These are phyloP conservation scores for Dendrophyllia cribrosa DNA, from an alignment of 64 coral and sea anemone species.

Conservation along the genomic window DNA sequence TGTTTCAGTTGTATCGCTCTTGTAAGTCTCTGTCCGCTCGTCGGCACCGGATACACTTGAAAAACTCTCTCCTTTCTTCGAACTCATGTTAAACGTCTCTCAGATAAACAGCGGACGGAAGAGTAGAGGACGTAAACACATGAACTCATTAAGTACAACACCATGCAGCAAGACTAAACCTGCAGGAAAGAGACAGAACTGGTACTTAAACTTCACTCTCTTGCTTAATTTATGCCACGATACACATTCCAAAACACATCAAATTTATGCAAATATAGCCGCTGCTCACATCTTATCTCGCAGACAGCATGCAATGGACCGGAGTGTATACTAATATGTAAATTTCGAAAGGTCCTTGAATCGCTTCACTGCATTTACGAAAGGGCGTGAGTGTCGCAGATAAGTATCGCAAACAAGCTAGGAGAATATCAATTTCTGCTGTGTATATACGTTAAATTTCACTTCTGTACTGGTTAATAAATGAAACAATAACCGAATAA, in stretches of 20 bases:
- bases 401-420: background rate
- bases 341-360: background rate
- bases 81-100: background rate
- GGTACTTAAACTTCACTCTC: background rate
- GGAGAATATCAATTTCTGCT: background rate
- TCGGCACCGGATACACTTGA: constrained; percentile 20
- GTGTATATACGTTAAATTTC: background rate
- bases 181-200: background rate
- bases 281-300: background rate
- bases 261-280: constrained; percentile 24
- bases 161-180: background rate
- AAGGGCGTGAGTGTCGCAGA: background rate
- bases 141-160: background rate
- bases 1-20: constrained; percentile 52
- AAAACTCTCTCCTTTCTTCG: constrained; percentile 33
- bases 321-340: background rate
- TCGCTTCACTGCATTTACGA: constrained; percentile 22
- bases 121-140: background rate
- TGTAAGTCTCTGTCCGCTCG: constrained; percentile 53
- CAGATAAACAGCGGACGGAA: background rate
- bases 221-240: constrained; percentile 40
- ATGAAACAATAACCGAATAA: background rate
- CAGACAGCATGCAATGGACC: background rate
- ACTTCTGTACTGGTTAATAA: background rate
- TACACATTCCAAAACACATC: constrained; percentile 23